phyloP scores from a whole-genome alignment of 2,113 vertebrate species.

The Himantopus leucocephalus region DNA sequence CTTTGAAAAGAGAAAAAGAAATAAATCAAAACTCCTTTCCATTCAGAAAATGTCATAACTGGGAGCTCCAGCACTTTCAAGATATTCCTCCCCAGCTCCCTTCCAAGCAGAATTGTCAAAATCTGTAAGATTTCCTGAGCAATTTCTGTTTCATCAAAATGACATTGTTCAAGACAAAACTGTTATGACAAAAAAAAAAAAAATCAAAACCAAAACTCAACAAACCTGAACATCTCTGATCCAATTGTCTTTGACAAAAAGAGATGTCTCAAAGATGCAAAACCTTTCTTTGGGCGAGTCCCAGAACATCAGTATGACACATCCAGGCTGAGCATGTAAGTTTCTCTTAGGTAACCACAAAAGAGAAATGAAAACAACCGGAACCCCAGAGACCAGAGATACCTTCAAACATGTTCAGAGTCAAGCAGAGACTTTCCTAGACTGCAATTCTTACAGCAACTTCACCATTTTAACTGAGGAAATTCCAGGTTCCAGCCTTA shows the following conservation, averaged over 20 bases:
- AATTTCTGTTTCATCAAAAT: conserved; percentile 33
- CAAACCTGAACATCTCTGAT: conserved; percentile 6
- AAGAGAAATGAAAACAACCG: neutral
- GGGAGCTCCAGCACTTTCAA: conserved; percentile 13
- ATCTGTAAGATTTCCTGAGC: conserved; percentile 10
- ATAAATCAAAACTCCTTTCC: conserved; percentile 33
- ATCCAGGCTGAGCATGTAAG: neutral
- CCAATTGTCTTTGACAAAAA: conserved; percentile 14
- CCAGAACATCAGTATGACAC: neutral
- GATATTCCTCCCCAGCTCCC: neutral
- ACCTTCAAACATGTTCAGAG: neutral
- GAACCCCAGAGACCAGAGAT: neutral
- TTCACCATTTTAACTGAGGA: neutral
- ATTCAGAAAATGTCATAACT: conserved; percentile 35
- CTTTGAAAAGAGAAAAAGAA: conserved; percentile 12
- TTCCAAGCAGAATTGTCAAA: conserved; percentile 35
- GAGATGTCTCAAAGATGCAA: neutral
- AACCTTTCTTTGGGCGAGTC: neutral
- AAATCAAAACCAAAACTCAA: neutral
- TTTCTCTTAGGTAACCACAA: neutral
- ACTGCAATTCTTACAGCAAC: neutral
- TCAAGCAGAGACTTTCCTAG: neutral
- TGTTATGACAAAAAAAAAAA: neutral
- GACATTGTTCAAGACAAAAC: conserved; percentile 41
- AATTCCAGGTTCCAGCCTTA: neutral